Evolutionary conservation across 2,888 invertebrate species (phyloP), one percentile per base, ranked within the genome.

Genomic region (Drosophila phalerata): DNA sequence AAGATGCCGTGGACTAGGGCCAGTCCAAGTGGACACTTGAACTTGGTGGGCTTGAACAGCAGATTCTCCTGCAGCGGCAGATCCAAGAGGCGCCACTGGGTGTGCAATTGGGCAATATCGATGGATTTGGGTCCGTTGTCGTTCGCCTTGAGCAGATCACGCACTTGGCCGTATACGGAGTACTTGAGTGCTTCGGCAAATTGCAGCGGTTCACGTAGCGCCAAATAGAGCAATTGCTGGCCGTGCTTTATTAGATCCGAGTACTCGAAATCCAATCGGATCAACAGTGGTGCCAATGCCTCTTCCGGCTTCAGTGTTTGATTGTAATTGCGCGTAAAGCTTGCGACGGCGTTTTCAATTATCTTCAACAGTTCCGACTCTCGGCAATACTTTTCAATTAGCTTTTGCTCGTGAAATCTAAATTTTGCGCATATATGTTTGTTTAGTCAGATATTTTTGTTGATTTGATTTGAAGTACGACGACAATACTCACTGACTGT

Each of bases 321-420:
- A 15, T 58, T 66, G 52, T 80, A 91, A 3, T 72, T 85, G 5
- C 61, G 62, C 5, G 89, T 48, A 43, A 89, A 91, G 17, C 62
- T 51, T 0, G 81, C 73, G 0, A 81, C 80, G 13, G 77, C 76
- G 1, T 83, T 84, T 58, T 90, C 80, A 10, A 92, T 79, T 19
- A 87, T 70, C 67, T 85, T 84, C 0, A 82, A 28, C 6, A 92
- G 58, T 25, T 90, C 83, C 11, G 79, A 86, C 10, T 76, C 70
- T 3, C 82, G 84, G 25, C 90, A 77, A 63, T 81, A 92, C 5
- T 65, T 37, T 10, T 90, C 87, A 13, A 92, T 69, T 63, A 88
- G 53, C 32, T 82, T 86, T 32, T 92, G 91, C 22, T 90, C 91
- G 19, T 79, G 81, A 53, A 91, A 92, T 42, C 92, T 91, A 62